Evolutionary conservation across 2,113 vertebrate genomes (phyloP), one percentile per base, ranked within the genome.

Genomic region (Desmodus rotundus): DNA sequence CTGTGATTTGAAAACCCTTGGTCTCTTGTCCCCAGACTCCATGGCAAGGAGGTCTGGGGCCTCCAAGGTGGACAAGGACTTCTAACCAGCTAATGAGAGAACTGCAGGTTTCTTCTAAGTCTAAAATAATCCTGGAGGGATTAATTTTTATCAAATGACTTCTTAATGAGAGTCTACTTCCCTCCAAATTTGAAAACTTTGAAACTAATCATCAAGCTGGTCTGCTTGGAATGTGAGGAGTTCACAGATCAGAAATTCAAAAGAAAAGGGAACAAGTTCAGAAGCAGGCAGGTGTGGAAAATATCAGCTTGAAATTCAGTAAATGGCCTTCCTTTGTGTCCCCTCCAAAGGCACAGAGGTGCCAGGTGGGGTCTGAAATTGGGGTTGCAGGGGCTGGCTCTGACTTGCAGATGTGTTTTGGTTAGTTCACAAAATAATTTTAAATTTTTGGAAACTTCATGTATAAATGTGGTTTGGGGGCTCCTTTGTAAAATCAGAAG

Each of bases 71-170:
- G 91, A 92, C 81, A 31, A 73, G 85, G 90, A 84, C 97, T 98
- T 97, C 96, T 43, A 97, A 87, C 87, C 91, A 93, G 97, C 97
- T 98, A 98, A 97, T 33, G 76, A 97, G 93, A 92, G 74, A 82
- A 91, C 93, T 4, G 11, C 54, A 76, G 95, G 97, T 97, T 98
- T 96, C 96, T 84, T 87, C 94, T 88, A 67, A 43, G 92, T 94
- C 96, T 88, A 91, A 86, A 81, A 94, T 97, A 89, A 67, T 95
- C 95, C 95, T 96, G 85, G 92, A 97, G 92, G 98, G 87, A 97
- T 97, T 97, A 26, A 50, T 95, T 97, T 96, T 96, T 97, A 97
- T 94, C 94, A 95, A 91, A 87, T 93, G 92, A 96, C 77, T 97
- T 93, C 72, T 97, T 97, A 98, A 97, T 68, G 5, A 97, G 95